Evolutionary conservation across 2,797 vertebrate species (phyloP).

Genomic region (Sebastes vulpes): DNA sequence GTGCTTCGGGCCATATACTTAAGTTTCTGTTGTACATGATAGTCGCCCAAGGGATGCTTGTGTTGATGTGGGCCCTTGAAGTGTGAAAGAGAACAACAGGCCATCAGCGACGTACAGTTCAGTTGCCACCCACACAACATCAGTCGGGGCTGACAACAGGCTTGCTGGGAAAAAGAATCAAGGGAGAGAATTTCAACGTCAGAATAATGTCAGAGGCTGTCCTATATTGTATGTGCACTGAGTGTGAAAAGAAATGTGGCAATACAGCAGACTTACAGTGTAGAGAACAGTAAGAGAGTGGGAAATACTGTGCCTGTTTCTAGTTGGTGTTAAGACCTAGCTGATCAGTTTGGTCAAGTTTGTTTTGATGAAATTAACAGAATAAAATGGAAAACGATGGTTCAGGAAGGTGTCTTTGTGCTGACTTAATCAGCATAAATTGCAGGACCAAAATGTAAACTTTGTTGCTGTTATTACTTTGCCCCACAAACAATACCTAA

Average conservation of each 20-base stretch:
- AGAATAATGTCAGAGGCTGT: background rate
- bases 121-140: conserved; percentile 43
- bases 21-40: conserved; percentile 14
- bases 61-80: conserved; percentile 47
- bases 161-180: conserved; percentile 8
- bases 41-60: conserved; percentile 13
- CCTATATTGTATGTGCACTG: background rate
- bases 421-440: background rate
- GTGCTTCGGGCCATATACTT: conserved; percentile 14
- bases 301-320: background rate
- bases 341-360: background rate
- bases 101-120: conserved; percentile 27
- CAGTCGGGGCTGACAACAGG: conserved; percentile 41
- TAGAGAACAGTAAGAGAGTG: background rate
- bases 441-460: background rate
- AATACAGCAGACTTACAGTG: background rate
- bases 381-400: background rate
- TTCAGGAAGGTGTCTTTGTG: background rate
- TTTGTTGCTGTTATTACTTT: background rate
- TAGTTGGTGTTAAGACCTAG: background rate
- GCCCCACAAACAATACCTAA: background rate
- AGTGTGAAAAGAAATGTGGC: background rate
- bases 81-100: conserved; percentile 43
- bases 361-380: background rate
- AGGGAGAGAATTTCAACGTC: conserved; percentile 2